These are phyloP conservation scores for Axinella damicornis DNA, from an alignment of 37 sponge, comb jelly and placozoan genomes.

Conservation along the genomic window DNA sequence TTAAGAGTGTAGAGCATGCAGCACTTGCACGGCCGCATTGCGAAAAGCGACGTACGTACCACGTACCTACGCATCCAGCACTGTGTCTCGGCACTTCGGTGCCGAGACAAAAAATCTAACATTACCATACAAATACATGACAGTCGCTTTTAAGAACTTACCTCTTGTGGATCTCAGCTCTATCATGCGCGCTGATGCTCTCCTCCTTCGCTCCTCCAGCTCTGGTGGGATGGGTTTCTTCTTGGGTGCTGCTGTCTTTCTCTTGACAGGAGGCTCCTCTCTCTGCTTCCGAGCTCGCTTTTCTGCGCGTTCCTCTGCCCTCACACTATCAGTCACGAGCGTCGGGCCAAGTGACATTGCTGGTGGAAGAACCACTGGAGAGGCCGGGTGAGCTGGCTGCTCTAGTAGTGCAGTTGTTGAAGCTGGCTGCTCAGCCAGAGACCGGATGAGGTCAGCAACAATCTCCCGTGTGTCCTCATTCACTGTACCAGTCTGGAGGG, in stretches of 20 bases:
- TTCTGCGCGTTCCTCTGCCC: conserved; percentile 42
- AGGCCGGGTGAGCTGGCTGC: conserved; percentile 53
- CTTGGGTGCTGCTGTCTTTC: conserved; percentile 12
- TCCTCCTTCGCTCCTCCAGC: conserved; percentile 43
- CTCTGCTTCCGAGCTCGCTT: conserved; percentile 15
- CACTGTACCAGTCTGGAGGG: conserved; percentile 28
- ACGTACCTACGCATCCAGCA: no score
- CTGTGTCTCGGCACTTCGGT: no score
- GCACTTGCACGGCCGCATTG: no score
- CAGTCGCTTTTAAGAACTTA: no score
- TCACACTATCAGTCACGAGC: conserved; percentile 44
- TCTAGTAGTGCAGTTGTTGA: conserved; percentile 48
- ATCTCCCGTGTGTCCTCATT: conserved; percentile 30
- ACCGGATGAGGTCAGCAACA: conserved; percentile 44
- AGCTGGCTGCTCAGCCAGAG: conserved; percentile 50
- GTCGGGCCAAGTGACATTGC: conserved; percentile 56
- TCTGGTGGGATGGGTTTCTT: conserved; percentile 37
- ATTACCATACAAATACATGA: no score
- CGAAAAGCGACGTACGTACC: no score
- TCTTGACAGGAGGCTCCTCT: conserved; percentile 3
- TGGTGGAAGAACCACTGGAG: conserved; percentile 45
- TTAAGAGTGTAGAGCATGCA: no score
- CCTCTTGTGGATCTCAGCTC: conserved; percentile 49
- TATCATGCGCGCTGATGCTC: conserved; percentile 31
- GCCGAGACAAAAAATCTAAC: no score